Evolutionary conservation across 2,797 vertebrate genomes (phyloP).

Genomic region (Prunella strophiata): DNA sequence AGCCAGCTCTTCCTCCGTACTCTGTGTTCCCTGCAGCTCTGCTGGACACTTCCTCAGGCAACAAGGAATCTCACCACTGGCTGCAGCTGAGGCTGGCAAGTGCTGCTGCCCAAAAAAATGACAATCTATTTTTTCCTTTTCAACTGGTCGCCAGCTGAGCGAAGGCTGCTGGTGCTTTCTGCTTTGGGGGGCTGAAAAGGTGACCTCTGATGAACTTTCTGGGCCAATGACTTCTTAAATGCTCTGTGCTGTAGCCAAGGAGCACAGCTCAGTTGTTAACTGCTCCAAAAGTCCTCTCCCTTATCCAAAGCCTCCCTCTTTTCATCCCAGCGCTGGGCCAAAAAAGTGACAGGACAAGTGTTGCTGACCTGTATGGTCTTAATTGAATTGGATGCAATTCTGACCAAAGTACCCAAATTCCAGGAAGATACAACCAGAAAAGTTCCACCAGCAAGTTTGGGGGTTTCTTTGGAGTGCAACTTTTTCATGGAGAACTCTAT

Average conservation of each 20-base stretch:
- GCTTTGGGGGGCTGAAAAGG: background rate
- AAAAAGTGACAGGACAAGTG: background rate
- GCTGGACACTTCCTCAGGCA: constrained; percentile 60
- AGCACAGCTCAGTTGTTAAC: background rate
- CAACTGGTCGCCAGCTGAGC: background rate
- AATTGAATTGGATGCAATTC: background rate
- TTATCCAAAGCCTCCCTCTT: background rate
- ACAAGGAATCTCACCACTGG: background rate
- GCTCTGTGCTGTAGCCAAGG: background rate
- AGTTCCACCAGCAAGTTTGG: background rate
- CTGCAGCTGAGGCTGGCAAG: constrained; percentile 30
- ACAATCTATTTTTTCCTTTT: background rate
- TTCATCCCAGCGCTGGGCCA: background rate
- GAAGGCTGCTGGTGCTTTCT: background rate
- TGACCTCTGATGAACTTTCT: background rate
- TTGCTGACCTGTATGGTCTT: background rate
- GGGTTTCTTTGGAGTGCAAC: background rate
- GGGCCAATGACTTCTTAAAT: background rate
- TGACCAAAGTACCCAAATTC: background rate
- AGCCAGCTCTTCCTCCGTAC: background rate
- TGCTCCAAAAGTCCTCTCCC: background rate
- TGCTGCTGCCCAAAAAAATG: background rate
- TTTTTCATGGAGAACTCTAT: background rate
- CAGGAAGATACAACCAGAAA: background rate
- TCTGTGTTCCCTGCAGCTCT: constrained; percentile 25